These are phyloP conservation scores for Mus minutoides DNA, from an alignment of 2,797 vertebrate genomes.

Conservation along the genomic window DNA sequence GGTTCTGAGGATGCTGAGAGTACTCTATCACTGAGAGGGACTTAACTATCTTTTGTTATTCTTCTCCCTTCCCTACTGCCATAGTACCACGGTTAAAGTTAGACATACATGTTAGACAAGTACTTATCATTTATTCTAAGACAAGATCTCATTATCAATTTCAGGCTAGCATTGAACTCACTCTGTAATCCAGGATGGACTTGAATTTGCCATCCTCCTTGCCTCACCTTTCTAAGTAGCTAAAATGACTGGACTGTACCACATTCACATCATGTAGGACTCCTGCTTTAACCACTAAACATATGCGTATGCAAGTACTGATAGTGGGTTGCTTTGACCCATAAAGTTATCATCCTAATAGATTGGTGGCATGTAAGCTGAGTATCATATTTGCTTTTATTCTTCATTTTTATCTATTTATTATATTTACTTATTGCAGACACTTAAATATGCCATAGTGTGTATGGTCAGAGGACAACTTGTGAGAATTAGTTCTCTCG, in stretches of 20 bases:
- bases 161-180: not conserved
- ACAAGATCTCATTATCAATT: not conserved
- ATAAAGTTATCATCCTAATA: not conserved
- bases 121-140: not conserved
- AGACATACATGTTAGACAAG: not conserved
- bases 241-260: not conserved
- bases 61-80: not conserved
- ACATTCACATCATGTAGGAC: not conserved
- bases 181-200: not conserved
- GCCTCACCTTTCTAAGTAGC: not conserved
- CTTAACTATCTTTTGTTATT: not conserved
- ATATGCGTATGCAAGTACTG: not conserved
- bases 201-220: not conserved
- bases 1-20: not conserved
- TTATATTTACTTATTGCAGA: not conserved
- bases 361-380: not conserved
- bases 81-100: not conserved
- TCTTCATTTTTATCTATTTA: not conserved
- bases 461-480: not conserved
- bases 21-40: not conserved
- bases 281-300: not conserved
- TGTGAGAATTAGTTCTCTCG: not conserved
- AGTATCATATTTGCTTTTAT: not conserved
- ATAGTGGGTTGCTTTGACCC: not conserved
- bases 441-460: not conserved